Evolutionary conservation across 2,888 invertebrate genomes (phyloP), one percentile per base, ranked within the genome.

Genomic region (Erebia epiphron): DNA sequence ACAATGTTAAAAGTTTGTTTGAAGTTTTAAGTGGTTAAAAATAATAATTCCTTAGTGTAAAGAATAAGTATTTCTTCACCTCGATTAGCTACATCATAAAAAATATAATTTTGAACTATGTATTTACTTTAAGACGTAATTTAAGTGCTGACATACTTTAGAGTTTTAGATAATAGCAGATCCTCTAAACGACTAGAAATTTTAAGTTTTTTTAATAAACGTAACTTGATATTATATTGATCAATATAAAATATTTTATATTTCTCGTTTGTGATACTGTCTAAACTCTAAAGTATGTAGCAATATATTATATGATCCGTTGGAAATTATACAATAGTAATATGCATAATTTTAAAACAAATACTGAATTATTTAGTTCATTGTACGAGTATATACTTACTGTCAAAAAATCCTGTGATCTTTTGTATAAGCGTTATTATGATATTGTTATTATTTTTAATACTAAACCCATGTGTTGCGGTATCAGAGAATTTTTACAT

Each of bases 231-330:
- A 21, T 52, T 1, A n/a, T 9, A 61, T 43, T 8, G 18, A 11
- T 61, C 2, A 61, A 58, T 58, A 46, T 10, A 3, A 41, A 43
- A 16, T 61, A 61, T 61, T 61, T 13, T 43, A 46, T 46, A 41
- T 46, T 16, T 16, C 9, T 41, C 7, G 13, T 61, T 65, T 60
- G 54, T 60, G 52, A 61, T 67, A 70, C 60, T 67, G 67, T 70
- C 69, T 70, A 69, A 49, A 61, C 58, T 57, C 69, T 68, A 13
- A 67, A 67, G 52, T 69, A 52, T 8, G 8, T 13, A 16, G 41
- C 46, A 46, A 16, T 69, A 46, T 67, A 13, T 26, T 67, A 16
- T 43, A 35, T 65, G 56, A 66, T 46, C 56, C 56, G 56, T 56
- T 56, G 65, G 65, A 50, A 50, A 18, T 21, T 43, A 41, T 7